Conservation (phyloP, 2,888 invertebrate species). For the Pardosa pseudoannulata region DNA sequence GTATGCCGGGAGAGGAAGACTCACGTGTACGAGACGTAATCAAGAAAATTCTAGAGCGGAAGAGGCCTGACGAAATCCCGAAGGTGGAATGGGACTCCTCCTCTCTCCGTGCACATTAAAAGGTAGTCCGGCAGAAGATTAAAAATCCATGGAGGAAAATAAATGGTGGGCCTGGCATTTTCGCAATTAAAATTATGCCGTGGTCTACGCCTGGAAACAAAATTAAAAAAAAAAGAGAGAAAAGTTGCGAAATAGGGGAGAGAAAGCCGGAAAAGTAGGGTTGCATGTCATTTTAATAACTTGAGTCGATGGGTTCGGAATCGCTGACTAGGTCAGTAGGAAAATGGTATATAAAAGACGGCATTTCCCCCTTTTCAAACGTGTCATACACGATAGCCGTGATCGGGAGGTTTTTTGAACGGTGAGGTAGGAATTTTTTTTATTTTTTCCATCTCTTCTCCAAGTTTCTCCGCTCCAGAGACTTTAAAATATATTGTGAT, state of each 20-base stretch:
- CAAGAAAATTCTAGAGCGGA: neutral
- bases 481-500: neutral
- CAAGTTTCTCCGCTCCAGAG: neutral
- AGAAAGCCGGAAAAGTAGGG: neutral
- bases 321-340: conserved; percentile 56
- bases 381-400: conserved; percentile 35
- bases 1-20: neutral
- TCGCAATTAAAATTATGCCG: neutral
- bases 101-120: too few relatives aligned
- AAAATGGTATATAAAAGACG: conserved; percentile 49
- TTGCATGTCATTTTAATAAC: conserved; percentile 1
- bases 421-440: conserved; percentile 43
- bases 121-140: too few relatives aligned
- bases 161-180: neutral
- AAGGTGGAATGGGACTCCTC: too few relatives aligned
- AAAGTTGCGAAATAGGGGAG: too few relatives aligned
- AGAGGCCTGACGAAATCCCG: neutral
- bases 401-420: conserved; percentile 16
- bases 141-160: too few relatives aligned
- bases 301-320: conserved; percentile 5
- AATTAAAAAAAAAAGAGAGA: too few relatives aligned
- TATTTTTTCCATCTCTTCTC: neutral
- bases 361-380: conserved; percentile 49
- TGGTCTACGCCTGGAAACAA: neutral
- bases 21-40: neutral